phyloP scores from a whole-genome alignment of 2,797 vertebrate species.

The Paramormyrops hopkinsi region DNA sequence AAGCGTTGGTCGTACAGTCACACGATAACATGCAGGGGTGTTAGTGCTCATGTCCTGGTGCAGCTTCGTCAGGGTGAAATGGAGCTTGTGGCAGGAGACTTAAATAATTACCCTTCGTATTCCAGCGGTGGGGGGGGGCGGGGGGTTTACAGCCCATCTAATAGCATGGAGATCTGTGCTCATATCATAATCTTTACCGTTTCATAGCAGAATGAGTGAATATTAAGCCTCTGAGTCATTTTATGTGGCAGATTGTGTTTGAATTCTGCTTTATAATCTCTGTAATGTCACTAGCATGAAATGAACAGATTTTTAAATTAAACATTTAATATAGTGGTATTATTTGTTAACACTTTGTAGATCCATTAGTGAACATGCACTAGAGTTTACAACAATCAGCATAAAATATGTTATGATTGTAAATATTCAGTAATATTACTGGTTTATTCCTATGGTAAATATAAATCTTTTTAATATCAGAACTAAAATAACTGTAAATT shows the following conservation, averaged over 20 bases:
- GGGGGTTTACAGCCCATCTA: not conserved
- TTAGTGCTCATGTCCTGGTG: not conserved
- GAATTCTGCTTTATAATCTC: not conserved
- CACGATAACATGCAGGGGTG: not conserved
- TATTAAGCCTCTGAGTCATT: not conserved
- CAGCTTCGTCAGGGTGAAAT: not conserved
- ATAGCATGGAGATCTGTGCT: not conserved
- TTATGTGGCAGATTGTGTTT: not conserved
- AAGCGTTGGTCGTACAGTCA: not conserved
- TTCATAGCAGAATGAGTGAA: not conserved
- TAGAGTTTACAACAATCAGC: not conserved
- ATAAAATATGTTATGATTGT: not conserved
- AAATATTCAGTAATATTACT: not conserved
- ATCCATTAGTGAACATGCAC: not conserved
- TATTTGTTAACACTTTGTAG: not conserved
- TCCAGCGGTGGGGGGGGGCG: not conserved
- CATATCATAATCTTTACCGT: not conserved
- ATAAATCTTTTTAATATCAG: not conserved
- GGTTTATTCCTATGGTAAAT: not conserved
- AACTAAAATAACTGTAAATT: not conserved
- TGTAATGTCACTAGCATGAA: not conserved
- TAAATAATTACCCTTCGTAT: constrained; percentile 2
- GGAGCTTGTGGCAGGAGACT: not conserved
- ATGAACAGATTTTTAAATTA: not conserved
- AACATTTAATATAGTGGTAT: not conserved